phyloP scores from a whole-genome alignment of 2,113 vertebrate species.

The Istiophorus platypterus region DNA sequence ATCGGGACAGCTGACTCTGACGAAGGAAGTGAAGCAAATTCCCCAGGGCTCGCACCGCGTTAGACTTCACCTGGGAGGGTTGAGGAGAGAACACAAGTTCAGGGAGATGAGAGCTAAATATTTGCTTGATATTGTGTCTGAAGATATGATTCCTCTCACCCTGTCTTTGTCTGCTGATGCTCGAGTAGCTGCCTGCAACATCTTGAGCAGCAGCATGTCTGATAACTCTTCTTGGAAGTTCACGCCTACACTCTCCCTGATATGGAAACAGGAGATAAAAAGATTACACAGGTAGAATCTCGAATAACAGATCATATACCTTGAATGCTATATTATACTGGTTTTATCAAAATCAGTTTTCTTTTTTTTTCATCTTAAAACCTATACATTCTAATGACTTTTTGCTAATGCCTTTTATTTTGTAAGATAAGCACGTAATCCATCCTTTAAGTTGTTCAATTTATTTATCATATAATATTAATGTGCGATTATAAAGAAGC shows the following conservation, averaged over 20 bases:
- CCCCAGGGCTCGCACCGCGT: conserved; percentile 94
- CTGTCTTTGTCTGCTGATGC: conserved; percentile 95
- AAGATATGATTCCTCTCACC: conserved; percentile 74
- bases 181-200: conserved; percentile 90
- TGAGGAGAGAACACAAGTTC: background rate
- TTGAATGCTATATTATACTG: background rate
- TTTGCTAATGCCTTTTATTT: background rate
- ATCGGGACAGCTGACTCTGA: conserved; percentile 86
- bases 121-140: background rate
- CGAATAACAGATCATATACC: background rate
- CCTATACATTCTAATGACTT: background rate
- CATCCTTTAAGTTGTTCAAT: background rate
- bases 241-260: conserved; percentile 89
- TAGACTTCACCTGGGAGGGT: conserved; percentile 90
- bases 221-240: conserved; percentile 95
- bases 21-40: conserved; percentile 96
- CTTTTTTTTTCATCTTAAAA: background rate
- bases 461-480: background rate
- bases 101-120: background rate
- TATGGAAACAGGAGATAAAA: conserved; percentile 22
- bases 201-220: conserved; percentile 92
- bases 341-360: background rate
- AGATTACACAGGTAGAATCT: background rate
- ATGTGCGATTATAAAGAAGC: background rate
- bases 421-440: background rate